Evolutionary conservation across 2,797 vertebrate genomes (phyloP).

Genomic region (Pterois miles): DNA sequence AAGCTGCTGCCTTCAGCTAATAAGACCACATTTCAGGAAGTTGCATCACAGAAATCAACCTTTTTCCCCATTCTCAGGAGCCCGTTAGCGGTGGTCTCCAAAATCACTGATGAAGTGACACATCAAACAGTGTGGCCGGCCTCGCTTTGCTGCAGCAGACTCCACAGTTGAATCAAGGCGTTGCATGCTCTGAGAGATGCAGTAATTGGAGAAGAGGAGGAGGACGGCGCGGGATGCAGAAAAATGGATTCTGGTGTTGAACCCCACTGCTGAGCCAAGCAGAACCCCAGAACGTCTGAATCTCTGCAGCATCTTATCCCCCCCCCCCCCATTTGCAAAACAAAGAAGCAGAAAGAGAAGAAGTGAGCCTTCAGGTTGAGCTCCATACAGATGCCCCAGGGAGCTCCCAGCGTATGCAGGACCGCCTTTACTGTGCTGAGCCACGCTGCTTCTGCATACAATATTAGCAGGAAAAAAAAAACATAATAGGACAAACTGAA

Average conservation of each 20-base stretch:
- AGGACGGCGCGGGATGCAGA: slow-evolving; percentile 40
- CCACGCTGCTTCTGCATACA: slow-evolving; percentile 58
- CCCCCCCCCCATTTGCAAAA: slow-evolving; percentile 67
- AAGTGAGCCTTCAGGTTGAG: slow-evolving; percentile 71
- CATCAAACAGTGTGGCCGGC: slow-evolving; percentile 57
- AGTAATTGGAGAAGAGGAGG: slow-evolving; percentile 74
- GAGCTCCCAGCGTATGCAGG: slow-evolving; percentile 56
- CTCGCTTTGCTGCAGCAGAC: slow-evolving; percentile 23
- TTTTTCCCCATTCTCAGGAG: slow-evolving; percentile 29
- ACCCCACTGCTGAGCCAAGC: slow-evolving; percentile 70
- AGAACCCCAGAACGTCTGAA: slow-evolving; percentile 61
- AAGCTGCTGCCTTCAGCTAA: slow-evolving; percentile 21
- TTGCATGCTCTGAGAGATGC: slow-evolving; percentile 61
- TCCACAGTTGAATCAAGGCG: slow-evolving; percentile 44
- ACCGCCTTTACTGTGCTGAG: slow-evolving; percentile 54
- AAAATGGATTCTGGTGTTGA: slow-evolving; percentile 64
- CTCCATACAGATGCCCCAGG: slow-evolving; percentile 60
- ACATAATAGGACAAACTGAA: slow-evolving; percentile 35
- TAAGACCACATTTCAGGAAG: slow-evolving; percentile 61
- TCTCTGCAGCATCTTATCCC: slow-evolving; percentile 65
- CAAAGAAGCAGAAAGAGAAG: slow-evolving; percentile 71
- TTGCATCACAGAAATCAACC: slow-evolving; percentile 65
- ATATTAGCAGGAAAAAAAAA: slow-evolving; percentile 43
- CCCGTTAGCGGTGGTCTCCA: slow-evolving; percentile 34
- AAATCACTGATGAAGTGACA: slow-evolving; percentile 51